phyloP scores from a whole-genome alignment of 2,113 vertebrate species.

The Apistogramma diplotaenia region DNA sequence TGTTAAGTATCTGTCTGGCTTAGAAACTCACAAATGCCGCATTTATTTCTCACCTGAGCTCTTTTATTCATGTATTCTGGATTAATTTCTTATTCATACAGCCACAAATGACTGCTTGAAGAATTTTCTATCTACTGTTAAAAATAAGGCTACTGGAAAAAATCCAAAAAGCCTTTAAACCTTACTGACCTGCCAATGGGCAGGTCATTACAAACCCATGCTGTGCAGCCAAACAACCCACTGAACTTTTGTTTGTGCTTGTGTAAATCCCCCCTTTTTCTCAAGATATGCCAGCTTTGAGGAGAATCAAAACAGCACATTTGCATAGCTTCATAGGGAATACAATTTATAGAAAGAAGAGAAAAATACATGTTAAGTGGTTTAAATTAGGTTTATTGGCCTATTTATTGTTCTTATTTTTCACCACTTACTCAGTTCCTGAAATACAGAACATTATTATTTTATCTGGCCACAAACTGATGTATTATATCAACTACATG shows the following conservation, averaged over 20 bases:
- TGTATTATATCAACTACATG: conserved; percentile 6
- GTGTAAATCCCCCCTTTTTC: background rate
- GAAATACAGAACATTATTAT: conserved; percentile 5
- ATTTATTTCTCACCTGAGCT: background rate
- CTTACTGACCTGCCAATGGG: background rate
- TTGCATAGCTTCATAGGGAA: background rate
- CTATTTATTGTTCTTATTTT: background rate
- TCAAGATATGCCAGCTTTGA: background rate
- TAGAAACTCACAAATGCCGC: background rate
- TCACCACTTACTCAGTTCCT: background rate
- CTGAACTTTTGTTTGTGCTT: background rate
- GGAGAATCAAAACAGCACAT: background rate
- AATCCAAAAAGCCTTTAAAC: background rate
- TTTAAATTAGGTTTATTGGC: background rate
- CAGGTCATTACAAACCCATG: background rate
- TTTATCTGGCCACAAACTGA: background rate
- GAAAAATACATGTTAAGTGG: background rate
- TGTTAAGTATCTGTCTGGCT: background rate
- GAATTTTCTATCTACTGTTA: background rate
- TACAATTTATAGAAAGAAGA: background rate
- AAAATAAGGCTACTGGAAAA: background rate
- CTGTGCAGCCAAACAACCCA: background rate
- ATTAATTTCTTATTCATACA: background rate
- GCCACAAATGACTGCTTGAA: background rate
- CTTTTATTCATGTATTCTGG: background rate